Evolutionary conservation across 1,140 invertebrate species (phyloP).

Genomic region (Hesperophylax magnus): DNA sequence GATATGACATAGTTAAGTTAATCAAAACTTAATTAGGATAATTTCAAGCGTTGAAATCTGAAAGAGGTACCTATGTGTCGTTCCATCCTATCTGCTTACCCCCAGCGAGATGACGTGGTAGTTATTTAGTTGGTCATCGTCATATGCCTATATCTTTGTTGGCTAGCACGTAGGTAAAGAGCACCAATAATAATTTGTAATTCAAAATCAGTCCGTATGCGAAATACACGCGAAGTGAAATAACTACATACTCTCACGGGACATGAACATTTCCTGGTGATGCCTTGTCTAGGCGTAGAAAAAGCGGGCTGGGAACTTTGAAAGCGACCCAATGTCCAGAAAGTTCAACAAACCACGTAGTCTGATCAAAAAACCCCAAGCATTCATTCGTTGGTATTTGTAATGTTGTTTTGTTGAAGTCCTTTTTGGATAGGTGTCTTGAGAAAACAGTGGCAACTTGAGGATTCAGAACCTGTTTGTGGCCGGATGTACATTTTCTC

Average conservation of each 20-base stretch:
- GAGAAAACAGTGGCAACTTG: background rate
- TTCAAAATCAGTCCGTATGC: conserved; percentile 24
- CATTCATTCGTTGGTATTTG: background rate
- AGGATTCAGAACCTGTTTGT: background rate
- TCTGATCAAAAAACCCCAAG: background rate
- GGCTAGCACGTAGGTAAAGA: background rate
- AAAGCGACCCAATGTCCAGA: background rate
- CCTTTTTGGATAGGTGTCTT: conserved; percentile 19
- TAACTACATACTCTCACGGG: conserved; percentile 35
- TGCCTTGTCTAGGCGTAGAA: background rate
- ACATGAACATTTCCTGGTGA: conserved; percentile 13
- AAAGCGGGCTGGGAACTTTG: conserved; percentile 21
- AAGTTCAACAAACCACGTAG: background rate
- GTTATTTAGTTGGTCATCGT: no score
- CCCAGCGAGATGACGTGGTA: no score
- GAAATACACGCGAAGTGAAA: background rate
- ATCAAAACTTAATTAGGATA: no score
- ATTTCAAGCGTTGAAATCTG: no score
- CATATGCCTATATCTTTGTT: background rate
- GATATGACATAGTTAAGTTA: no score
- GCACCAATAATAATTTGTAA: conserved; percentile 15
- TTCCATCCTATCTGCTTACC: no score
- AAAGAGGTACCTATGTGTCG: no score
- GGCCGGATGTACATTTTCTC: conserved; percentile 53
- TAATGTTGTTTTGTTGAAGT: no score